Evolutionary conservation across 2,113 vertebrate genomes (phyloP), one percentile per base, ranked within the genome.

Genomic region (Isichthys henryi): DNA sequence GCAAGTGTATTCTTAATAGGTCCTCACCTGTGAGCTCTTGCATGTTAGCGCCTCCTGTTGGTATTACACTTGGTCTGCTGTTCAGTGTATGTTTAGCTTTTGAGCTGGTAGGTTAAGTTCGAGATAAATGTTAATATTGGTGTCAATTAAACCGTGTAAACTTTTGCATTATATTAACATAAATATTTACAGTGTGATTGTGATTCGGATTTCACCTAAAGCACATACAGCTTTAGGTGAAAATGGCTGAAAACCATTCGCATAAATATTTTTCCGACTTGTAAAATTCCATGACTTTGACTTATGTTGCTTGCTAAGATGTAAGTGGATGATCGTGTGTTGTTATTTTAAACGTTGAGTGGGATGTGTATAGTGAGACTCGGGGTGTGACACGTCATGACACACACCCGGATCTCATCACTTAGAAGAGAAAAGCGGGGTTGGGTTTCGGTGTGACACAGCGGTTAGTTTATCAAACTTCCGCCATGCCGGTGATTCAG

Each of bases 11-110:
- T 27, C 31, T 45, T 82, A 19, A 23, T 45, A 70, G 62, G 62
- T 50, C 19, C 17, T 19, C 46, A 3, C 31, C 39, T 13, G 4
- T 45, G n/a, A 53, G 31, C 2, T 27, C 46, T 52, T 53, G 74
- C 49, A 7, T 31, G 49, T 2, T 43, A 80, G 88, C 50, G 88
- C 88, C 88, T 52, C 88, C 88, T 89, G 74, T 45, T 56, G 88
- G 88, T 89, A 45, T 43, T 13, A 56, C 15, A 27, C 5, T 19
- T 77, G 13, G 35, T 45, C 8, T 23, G 82, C 23, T 10, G 39
- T 21, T 23, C 43, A 84, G 45, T 23, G 17, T 19, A 48, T 46
- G 48, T 50, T 27, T n/a, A 23, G 45, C 43, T 85, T 46, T 46
- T 45, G 17, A 48, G 21, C 45, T 13, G n/a, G n/a, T 86, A 49